These are phyloP conservation scores for Drosophila oshimai DNA, from an alignment of 1,140 invertebrate species.

Conservation along the genomic window DNA sequence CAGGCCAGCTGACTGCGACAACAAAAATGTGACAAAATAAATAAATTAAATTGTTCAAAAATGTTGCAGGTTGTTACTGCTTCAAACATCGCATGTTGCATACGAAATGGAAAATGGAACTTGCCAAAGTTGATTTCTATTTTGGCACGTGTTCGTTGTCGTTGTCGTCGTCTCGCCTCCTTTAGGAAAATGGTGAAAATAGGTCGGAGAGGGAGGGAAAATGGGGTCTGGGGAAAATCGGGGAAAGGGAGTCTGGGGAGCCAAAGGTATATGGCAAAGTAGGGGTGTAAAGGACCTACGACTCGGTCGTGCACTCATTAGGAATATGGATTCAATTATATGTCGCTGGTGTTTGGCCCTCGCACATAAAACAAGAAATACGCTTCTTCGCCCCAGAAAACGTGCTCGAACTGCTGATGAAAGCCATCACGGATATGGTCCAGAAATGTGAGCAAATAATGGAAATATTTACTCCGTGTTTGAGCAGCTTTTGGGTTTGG, in stretches of 20 bases:
- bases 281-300: conserved; percentile 2
- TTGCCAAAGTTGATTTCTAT: conserved; percentile 71
- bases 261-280: not conserved
- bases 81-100: conserved; percentile 63
- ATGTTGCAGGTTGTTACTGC: conserved; percentile 60
- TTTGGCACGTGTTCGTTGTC: conserved; percentile 59
- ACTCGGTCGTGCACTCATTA: conserved; percentile 64
- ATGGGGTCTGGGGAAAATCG: conserved; percentile 3
- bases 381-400: conserved; percentile 19
- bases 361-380: conserved; percentile 42
- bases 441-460: conserved; percentile 34
- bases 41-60: conserved; percentile 77
- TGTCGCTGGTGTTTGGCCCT: conserved; percentile 43
- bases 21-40: conserved; percentile 71
- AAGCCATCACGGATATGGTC: conserved; percentile 8
- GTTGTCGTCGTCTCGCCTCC: conserved; percentile 16
- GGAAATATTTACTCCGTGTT: conserved; percentile 26
- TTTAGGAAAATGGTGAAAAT: not conserved
- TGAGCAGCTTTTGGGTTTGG: conserved; percentile 1
- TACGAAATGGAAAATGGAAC: conserved; percentile 64
- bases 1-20: conserved; percentile 61
- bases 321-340: conserved; percentile 72
- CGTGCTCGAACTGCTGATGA: conserved; percentile 29
- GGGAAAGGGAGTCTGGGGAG: not conserved
- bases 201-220: not conserved